Conservation (phyloP, 2,888 invertebrate genomes). For the Chymomyza fuscimana region DNA sequence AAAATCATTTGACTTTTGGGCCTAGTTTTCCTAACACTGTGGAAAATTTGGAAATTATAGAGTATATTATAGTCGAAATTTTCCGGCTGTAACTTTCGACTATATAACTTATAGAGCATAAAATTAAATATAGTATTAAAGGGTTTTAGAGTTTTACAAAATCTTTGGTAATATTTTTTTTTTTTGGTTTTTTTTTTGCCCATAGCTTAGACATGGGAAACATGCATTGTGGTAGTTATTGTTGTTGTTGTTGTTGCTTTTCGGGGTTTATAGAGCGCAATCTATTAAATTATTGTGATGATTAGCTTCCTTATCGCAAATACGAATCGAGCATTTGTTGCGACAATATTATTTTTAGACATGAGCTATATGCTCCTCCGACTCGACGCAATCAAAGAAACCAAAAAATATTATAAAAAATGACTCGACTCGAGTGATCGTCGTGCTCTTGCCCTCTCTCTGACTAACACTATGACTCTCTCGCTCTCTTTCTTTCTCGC, state of each 20-base stretch:
- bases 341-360: conserved; percentile 60
- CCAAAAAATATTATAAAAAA: background rate
- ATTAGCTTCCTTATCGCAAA: conserved; percentile 58
- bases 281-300: conserved; percentile 69
- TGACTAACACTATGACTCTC: background rate
- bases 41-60: too few species aligned
- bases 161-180: too few species aligned
- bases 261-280: conserved; percentile 61
- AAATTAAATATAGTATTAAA: too few species aligned
- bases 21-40: too few species aligned
- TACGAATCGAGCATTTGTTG: conserved; percentile 40
- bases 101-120: too few species aligned
- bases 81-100: too few species aligned
- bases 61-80: too few species aligned
- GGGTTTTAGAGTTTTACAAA: too few species aligned
- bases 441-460: background rate
- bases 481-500: background rate
- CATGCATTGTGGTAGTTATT: too few species aligned
- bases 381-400: conserved; percentile 14
- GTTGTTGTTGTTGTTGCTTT: conserved; percentile 25
- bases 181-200: too few species aligned
- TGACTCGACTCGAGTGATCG: conserved; percentile 21
- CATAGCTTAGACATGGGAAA: too few species aligned
- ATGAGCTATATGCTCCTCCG: conserved; percentile 53
- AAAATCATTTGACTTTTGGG: too few species aligned